Evolutionary conservation across 2,888 invertebrate genomes (phyloP).

Genomic region (Caenorhabditis sp.): DNA sequence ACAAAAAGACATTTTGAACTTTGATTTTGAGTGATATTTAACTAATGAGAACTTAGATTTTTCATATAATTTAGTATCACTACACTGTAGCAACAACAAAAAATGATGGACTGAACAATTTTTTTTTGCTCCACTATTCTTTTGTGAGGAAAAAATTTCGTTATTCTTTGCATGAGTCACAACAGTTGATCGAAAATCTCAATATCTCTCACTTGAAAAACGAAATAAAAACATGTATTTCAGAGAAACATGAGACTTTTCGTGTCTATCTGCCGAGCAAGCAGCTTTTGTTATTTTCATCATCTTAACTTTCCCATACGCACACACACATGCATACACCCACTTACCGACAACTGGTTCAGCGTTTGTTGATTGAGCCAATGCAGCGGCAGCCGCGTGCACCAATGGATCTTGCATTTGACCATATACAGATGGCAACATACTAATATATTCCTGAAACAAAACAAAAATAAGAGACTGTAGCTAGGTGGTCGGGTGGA

Average conservation of each 20-base stretch:
- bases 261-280: neutral
- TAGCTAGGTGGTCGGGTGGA: conserved; percentile 20
- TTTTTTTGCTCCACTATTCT: too few species aligned
- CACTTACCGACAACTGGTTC: conserved; percentile 43
- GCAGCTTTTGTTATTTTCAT: neutral
- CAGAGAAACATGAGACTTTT: conserved; percentile 3
- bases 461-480: conserved; percentile 9
- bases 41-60: too few species aligned
- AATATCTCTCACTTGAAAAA: conserved; percentile 15
- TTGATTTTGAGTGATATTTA: too few species aligned
- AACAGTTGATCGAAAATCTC: conserved; percentile 12
- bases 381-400: conserved; percentile 52
- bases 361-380: conserved; percentile 51
- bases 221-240: conserved; percentile 3
- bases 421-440: conserved; percentile 57
- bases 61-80: too few species aligned
- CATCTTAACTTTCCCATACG: neutral
- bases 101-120: too few species aligned
- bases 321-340: neutral
- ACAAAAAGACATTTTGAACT: too few species aligned
- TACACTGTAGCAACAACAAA: too few species aligned
- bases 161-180: conserved; percentile 6
- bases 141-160: neutral
- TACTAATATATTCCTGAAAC: neutral
- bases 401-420: conserved; percentile 56